Evolutionary conservation across 1,140 invertebrate genomes (phyloP).

Genomic region (Drosophila sturtevanti): DNA sequence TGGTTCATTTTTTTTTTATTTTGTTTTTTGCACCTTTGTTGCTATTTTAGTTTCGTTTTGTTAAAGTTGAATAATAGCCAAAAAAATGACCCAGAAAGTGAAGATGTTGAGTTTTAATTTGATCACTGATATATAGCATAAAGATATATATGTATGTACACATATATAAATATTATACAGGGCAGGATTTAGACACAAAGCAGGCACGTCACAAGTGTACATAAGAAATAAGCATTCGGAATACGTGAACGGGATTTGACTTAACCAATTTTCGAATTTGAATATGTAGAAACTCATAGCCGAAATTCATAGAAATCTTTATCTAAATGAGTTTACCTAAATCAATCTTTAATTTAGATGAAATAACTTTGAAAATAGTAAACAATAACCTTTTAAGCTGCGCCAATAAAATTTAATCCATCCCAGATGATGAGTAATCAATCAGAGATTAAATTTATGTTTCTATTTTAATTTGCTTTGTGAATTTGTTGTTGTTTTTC

Average conservation of each 20-base stretch:
- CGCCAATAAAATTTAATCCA: too few species aligned
- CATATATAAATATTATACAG: too few species aligned
- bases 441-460: background rate
- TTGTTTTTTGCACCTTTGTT: constrained; percentile 30
- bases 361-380: too few species aligned
- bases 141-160: background rate
- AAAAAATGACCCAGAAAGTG: constrained; percentile 51
- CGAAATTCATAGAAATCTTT: too few species aligned
- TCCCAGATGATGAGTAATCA: background rate
- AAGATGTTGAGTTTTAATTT: constrained; percentile 29
- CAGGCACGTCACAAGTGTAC: too few species aligned
- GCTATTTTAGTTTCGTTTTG: constrained; percentile 3
- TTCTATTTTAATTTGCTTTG: background rate
- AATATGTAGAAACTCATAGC: background rate
- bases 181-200: too few species aligned
- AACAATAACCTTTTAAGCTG: too few species aligned
- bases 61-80: constrained; percentile 59
- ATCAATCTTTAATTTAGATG: too few species aligned
- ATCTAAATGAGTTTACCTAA: too few species aligned
- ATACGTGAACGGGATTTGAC: too few species aligned
- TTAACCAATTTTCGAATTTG: background rate
- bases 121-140: background rate
- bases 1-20: constrained; percentile 2
- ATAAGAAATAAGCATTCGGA: too few species aligned
- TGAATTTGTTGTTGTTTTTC: background rate